phyloP scores from a whole-genome alignment of 2,888 invertebrate genomes.

The Oscheius sp. region DNA sequence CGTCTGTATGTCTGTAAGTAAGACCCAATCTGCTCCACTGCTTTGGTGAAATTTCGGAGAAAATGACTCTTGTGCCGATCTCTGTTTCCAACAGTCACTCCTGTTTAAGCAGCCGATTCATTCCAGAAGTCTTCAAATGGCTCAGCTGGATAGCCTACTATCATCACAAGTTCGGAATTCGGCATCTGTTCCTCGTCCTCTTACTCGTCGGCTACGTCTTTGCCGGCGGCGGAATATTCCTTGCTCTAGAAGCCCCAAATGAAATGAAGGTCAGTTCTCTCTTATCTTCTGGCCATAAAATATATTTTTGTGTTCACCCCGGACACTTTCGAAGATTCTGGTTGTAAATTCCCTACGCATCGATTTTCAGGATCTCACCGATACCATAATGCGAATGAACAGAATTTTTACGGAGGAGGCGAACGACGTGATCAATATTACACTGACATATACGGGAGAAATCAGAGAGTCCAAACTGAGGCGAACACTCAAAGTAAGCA shows the following conservation, averaged over 20 bases:
- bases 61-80: neutral
- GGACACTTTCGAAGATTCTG: neutral
- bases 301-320: neutral
- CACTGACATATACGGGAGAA: slow-evolving; percentile 28
- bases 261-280: slow-evolving; percentile 45
- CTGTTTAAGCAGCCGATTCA: neutral
- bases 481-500: slow-evolving; percentile 20
- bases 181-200: slow-evolving; percentile 56
- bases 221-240: slow-evolving; percentile 59
- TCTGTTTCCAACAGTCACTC: neutral
- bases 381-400: slow-evolving; percentile 34
- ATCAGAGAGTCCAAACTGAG: slow-evolving; percentile 17
- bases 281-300: neutral
- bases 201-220: slow-evolving; percentile 54
- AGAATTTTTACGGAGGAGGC: slow-evolving; percentile 31
- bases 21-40: too few relatives aligned
- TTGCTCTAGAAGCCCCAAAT: slow-evolving; percentile 54
- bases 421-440: slow-evolving; percentile 30
- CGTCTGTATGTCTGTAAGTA: too few relatives aligned
- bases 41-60: neutral
- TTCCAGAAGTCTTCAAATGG: slow-evolving; percentile 56
- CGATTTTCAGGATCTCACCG: slow-evolving; percentile 34
- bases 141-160: slow-evolving; percentile 59
- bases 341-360: neutral
- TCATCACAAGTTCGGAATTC: slow-evolving; percentile 64